A percentile compares a stretch with the other conserved stretches of the same genome.
phyloP scores from a whole-genome alignment of 2,797 vertebrate species.

The Loris lydekkerianus region DNA sequence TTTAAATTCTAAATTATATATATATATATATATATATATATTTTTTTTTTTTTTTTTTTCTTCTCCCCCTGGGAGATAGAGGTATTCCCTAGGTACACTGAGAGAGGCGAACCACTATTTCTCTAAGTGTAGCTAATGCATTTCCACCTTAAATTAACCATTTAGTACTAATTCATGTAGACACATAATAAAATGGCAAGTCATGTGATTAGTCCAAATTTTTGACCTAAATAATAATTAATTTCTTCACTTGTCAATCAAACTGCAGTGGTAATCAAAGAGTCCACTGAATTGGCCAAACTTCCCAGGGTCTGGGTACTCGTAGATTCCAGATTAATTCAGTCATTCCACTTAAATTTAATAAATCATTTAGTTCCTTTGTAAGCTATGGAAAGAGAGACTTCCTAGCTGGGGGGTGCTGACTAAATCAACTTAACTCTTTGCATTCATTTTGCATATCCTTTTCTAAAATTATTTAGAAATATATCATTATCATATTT shows the following conservation, averaged over 20 bases:
- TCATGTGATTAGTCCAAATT: not conserved
- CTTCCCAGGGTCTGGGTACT: not conserved
- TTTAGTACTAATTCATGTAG: constrained; percentile 18
- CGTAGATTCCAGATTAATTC: not conserved
- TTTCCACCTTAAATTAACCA: constrained; percentile 44
- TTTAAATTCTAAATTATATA: constrained; percentile 48
- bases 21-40: not conserved
- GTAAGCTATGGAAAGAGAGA: not conserved
- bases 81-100: not conserved
- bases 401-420: not conserved
- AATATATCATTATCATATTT: not conserved
- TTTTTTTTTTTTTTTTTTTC: not conserved
- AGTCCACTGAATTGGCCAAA: not conserved
- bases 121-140: not conserved
- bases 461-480: not conserved
- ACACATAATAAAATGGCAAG: constrained; percentile 9
- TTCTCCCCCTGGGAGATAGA: not conserved
- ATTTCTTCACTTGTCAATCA: constrained; percentile 31
- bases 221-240: constrained; percentile 18
- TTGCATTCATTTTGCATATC: not conserved
- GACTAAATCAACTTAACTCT: not conserved
- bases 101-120: not conserved
- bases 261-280: not conserved
- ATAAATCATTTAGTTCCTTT: not conserved
- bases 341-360: not conserved